These are phyloP conservation scores for Onychomys leucogaster DNA, from an alignment of 2,797 vertebrate genomes.

Conservation along the genomic window DNA sequence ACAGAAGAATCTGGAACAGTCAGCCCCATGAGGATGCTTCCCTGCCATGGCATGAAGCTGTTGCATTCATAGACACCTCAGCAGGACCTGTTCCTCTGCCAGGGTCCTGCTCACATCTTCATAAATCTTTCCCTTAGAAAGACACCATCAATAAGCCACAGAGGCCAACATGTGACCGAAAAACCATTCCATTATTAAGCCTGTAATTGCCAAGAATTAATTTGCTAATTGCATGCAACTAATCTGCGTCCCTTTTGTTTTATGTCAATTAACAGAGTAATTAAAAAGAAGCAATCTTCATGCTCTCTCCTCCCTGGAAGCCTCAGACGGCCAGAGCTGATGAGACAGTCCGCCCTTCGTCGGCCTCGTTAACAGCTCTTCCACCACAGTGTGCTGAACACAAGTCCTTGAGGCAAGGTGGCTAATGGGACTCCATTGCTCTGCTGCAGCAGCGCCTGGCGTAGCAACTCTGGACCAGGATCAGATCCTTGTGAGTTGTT, in stretches of 20 bases:
- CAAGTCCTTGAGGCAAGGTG: slow-evolving; percentile 78
- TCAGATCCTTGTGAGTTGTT: neutral
- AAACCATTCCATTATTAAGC: slow-evolving; percentile 92
- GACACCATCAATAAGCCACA: slow-evolving; percentile 78
- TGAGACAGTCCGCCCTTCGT: slow-evolving; percentile 84
- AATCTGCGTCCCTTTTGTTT: slow-evolving; percentile 95
- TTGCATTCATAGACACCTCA: neutral
- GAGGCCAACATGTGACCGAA: slow-evolving; percentile 83
- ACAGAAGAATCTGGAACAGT: neutral
- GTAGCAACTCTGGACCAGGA: neutral
- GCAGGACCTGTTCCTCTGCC: neutral
- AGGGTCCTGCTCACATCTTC: accelerated
- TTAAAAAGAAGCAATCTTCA: slow-evolving; percentile 91
- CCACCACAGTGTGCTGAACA: slow-evolving; percentile 82
- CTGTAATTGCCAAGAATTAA: slow-evolving; percentile 94
- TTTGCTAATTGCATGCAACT: slow-evolving; percentile 97
- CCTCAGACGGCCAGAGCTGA: slow-evolving; percentile 87
- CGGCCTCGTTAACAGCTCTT: slow-evolving; percentile 84
- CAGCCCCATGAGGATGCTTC: neutral
- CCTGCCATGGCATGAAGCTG: neutral
- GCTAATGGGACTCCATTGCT: slow-evolving; percentile 75
- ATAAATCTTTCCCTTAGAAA: slow-evolving; percentile 76
- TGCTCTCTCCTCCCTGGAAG: slow-evolving; percentile 89
- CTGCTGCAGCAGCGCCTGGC: neutral
- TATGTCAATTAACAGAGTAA: slow-evolving; percentile 97